These are phyloP conservation scores for Pampus argenteus DNA, from an alignment of 2,797 vertebrate genomes.

Conservation along the genomic window DNA sequence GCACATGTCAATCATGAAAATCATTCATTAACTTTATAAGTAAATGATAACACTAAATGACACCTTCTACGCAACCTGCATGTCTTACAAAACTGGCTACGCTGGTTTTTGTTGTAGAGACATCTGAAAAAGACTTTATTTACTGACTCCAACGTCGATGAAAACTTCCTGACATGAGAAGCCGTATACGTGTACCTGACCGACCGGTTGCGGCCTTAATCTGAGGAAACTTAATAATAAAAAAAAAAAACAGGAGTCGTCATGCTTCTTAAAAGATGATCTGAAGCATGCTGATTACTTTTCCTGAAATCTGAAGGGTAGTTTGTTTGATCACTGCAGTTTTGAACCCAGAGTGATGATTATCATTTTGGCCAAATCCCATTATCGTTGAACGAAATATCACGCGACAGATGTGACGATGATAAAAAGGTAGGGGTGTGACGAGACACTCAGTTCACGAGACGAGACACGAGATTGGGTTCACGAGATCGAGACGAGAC, in stretches of 20 bases:
- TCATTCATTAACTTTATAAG: not conserved
- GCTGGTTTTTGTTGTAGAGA: slow-evolving; percentile 9
- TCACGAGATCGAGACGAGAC: no score
- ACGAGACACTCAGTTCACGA: no score
- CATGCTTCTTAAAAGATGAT: not conserved
- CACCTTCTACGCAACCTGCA: not conserved
- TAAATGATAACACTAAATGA: not conserved
- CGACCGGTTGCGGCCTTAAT: not conserved
- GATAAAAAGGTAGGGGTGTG: no score
- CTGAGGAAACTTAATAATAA: not conserved
- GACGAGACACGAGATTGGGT: no score
- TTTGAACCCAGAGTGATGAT: not conserved
- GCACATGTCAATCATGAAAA: no score
- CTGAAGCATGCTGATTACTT: no score
- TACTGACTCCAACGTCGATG: not conserved
- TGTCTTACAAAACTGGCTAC: not conserved
- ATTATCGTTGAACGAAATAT: not conserved
- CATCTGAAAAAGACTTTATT: not conserved
- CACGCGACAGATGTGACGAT: not conserved
- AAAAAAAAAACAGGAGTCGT: not conserved
- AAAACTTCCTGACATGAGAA: no score
- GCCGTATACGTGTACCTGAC: no score
- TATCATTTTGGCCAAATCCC: not conserved
- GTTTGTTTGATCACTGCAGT: no score
- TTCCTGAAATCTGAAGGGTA: no score